Percentiles rank a stretch among this genome's conserved stretches.
Evolutionary conservation across 2,113 vertebrate genomes (phyloP).

Genomic region (Melierax canorus): DNA sequence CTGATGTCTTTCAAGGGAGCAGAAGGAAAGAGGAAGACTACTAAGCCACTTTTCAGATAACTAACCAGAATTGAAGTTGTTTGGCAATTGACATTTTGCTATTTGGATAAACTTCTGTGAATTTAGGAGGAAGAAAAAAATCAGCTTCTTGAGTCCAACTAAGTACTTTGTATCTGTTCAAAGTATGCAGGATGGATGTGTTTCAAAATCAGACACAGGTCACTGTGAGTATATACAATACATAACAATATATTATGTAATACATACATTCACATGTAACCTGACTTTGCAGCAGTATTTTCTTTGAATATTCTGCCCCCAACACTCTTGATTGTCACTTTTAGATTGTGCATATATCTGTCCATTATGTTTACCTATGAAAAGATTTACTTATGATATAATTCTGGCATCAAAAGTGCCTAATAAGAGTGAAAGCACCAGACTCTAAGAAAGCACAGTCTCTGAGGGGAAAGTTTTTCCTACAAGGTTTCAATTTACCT

Average conservation of each 20-base stretch:
- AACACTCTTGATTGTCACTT: neutral
- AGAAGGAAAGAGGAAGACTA: neutral
- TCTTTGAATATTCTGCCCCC: neutral
- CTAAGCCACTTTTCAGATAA: neutral
- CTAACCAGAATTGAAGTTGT: neutral
- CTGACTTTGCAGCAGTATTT: neutral
- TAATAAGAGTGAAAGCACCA: neutral
- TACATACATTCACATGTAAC: neutral
- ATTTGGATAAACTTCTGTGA: neutral
- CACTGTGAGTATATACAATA: neutral
- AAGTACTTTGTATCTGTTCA: neutral
- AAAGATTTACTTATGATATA: neutral
- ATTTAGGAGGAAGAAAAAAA: neutral
- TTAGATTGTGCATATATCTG: neutral
- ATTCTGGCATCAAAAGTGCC: neutral
- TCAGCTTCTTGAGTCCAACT: rapidly evolving
- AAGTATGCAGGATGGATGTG: neutral
- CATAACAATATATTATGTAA: neutral
- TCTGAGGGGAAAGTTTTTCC: neutral
- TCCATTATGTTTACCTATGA: neutral
- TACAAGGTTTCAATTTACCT: neutral
- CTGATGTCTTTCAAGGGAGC: neutral
- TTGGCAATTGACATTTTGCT: neutral
- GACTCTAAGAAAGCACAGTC: neutral
- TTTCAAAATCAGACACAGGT: neutral